phyloP scores from a whole-genome alignment of 2,888 invertebrate genomes.

The Limnephilus auricula region DNA sequence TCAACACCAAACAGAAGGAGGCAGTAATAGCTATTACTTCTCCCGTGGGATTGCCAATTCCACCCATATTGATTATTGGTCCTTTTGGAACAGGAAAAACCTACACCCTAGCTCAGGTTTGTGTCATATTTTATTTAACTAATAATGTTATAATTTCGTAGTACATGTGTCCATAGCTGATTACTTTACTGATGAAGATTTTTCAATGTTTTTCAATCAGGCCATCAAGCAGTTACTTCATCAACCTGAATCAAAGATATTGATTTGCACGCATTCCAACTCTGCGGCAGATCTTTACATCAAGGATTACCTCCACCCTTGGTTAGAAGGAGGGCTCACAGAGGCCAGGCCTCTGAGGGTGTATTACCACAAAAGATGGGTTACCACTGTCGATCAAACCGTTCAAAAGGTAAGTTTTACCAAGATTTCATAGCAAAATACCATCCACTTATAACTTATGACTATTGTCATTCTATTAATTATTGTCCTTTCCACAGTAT shows the following conservation, averaged over 20 bases:
- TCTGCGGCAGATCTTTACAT: conserved; percentile 92
- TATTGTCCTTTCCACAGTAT: conserved; percentile 77
- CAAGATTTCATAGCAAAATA: background rate
- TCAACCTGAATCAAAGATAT: conserved; percentile 82
- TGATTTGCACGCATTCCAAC: conserved; percentile 92
- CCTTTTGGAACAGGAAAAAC: conserved; percentile 95
- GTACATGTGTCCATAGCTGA: background rate
- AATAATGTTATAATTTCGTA: background rate
- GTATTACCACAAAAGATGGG: conserved; percentile 88
- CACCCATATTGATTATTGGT: conserved; percentile 85
- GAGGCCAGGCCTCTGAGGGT: conserved; percentile 86
- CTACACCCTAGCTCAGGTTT: conserved; percentile 84
- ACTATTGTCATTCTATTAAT: background rate
- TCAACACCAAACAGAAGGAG: conserved; percentile 88
- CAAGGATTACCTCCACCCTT: conserved; percentile 88
- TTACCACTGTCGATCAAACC: conserved; percentile 84
- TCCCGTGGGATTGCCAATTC: conserved; percentile 79
- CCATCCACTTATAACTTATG: background rate
- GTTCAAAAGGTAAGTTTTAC: conserved; percentile 79
- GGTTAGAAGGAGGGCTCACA: conserved; percentile 82
- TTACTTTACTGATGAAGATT: background rate
- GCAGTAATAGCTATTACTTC: conserved; percentile 88
- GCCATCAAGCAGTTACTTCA: conserved; percentile 83
- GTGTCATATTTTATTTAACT: background rate
- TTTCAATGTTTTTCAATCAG: conserved; percentile 68